phyloP scores from a whole-genome alignment of 2,888 invertebrate genomes.

The Drosophila basisetae region DNA sequence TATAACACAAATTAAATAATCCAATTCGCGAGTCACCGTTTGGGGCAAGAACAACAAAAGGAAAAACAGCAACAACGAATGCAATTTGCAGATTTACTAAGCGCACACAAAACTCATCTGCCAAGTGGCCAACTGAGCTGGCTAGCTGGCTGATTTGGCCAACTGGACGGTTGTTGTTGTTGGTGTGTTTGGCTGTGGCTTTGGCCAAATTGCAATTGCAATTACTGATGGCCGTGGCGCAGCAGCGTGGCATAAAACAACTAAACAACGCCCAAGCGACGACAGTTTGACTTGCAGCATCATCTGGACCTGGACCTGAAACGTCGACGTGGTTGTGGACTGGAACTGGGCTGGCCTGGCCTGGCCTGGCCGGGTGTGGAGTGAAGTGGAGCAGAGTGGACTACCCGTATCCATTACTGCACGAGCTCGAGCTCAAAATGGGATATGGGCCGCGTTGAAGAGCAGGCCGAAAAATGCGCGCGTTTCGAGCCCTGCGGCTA shows the following conservation, averaged over 20 bases:
- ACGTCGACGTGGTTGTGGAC: neutral
- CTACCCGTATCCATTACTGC: slow-evolving; percentile 51
- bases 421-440: slow-evolving; percentile 30
- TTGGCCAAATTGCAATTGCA: slow-evolving; percentile 78
- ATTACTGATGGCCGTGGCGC: slow-evolving; percentile 65
- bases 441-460: slow-evolving; percentile 22
- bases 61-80: slow-evolving; percentile 51
- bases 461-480: slow-evolving; percentile 53
- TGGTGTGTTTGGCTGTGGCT: slow-evolving; percentile 35
- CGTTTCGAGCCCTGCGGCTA: slow-evolving; percentile 68
- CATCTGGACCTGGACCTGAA: slow-evolving; percentile 9
- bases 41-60: slow-evolving; percentile 44
- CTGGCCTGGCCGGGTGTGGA: neutral
- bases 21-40: slow-evolving; percentile 52
- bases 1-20: slow-evolving; percentile 80
- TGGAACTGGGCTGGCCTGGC: neutral
- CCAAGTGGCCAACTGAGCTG: slow-evolving; percentile 22
- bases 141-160: slow-evolving; percentile 7
- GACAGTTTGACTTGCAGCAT: slow-evolving; percentile 75
- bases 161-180: slow-evolving; percentile 10
- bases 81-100: slow-evolving; percentile 71
- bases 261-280: slow-evolving; percentile 71
- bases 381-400: slow-evolving; percentile 2
- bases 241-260: slow-evolving; percentile 55
- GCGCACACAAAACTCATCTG: slow-evolving; percentile 38